A percentile compares a stretch with the other conserved stretches of the same genome.
Evolutionary conservation across 1,140 invertebrate genomes (phyloP).

Genomic region (Phenacoccus solenopsis): DNA sequence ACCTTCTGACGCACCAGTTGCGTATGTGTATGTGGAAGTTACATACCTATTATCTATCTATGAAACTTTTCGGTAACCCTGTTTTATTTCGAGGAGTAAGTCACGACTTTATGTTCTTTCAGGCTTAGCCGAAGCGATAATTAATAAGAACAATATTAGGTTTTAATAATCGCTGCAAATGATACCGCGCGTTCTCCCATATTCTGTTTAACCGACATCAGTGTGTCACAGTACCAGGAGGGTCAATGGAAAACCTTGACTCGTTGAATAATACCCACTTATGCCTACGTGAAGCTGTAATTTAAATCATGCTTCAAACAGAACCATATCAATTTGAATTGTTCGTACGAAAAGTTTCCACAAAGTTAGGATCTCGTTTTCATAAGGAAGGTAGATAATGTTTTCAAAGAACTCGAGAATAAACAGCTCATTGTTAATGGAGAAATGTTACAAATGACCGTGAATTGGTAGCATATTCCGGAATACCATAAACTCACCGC

Average conservation of each 20-base stretch:
- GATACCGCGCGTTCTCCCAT: background rate
- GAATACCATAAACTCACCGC: no score
- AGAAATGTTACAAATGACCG: no score
- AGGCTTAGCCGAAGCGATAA: background rate
- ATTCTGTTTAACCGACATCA: no score
- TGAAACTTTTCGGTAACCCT: background rate
- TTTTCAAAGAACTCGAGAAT: background rate
- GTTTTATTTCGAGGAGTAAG: background rate
- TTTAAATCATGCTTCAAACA: background rate
- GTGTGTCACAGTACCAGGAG: background rate
- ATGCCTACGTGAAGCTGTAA: background rate
- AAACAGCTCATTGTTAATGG: no score
- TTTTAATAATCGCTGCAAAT: background rate
- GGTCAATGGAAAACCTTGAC: background rate
- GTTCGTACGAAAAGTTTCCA: background rate
- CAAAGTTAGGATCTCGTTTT: background rate
- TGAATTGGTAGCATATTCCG: no score
- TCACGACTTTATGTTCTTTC: background rate
- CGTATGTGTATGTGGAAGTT: no score
- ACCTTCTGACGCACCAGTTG: no score
- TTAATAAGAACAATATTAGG: background rate
- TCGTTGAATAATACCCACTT: background rate
- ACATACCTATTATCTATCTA: no score
- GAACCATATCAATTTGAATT: background rate
- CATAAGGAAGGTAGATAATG: background rate